Evolutionary conservation across 1,140 invertebrate species (phyloP), one percentile per base, ranked within the genome.

Genomic region (Diprion similis): DNA sequence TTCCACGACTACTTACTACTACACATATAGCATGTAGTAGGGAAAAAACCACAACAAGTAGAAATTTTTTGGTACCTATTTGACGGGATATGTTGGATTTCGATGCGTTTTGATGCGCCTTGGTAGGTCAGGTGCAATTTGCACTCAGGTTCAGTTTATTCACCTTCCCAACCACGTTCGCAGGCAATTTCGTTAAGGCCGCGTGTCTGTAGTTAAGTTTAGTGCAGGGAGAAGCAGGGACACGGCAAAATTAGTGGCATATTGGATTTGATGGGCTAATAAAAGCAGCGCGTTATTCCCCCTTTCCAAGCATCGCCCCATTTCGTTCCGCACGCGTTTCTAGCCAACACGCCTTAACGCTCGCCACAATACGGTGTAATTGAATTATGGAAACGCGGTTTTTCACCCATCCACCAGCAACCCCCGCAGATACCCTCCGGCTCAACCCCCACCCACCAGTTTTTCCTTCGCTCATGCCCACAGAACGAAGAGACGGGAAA

Each of bases 221-320:
- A 59, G 11, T 8, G 51, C 11, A 17, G 51, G 51, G 7, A 17
- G 51, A 37, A 37, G 2, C 6, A 37, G 24, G 2, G n/a, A 17
- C 51, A 59, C n/a, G 51, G 51, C 51, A 59, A 59, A 59, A 59
- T 59, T 59, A 59, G 51, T 59, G 51, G 51, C 51, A 59, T 59
- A 59, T 59, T 59, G 51, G 51, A 59, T 59, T 59, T 59, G n/a
- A 59, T 59, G n/a, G 51, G 51, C 51, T 59, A 13, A 59, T 59
- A 59, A 59, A 59, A 59, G 51, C 24, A 37, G 24, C 24, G 24
- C 24, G 24, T 37, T 37, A 37, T 37, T 37, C 24, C 24, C 24
- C 24, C 24, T 37, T 37, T 37, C 24, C 24, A 6, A 37, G 24
- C 24, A 37, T 37, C 24, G 24, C 24, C 24, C 24, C 24, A 37